Evolutionary conservation across 2,113 vertebrate species (phyloP).

Genomic region (Rhadina sibilatrix): DNA sequence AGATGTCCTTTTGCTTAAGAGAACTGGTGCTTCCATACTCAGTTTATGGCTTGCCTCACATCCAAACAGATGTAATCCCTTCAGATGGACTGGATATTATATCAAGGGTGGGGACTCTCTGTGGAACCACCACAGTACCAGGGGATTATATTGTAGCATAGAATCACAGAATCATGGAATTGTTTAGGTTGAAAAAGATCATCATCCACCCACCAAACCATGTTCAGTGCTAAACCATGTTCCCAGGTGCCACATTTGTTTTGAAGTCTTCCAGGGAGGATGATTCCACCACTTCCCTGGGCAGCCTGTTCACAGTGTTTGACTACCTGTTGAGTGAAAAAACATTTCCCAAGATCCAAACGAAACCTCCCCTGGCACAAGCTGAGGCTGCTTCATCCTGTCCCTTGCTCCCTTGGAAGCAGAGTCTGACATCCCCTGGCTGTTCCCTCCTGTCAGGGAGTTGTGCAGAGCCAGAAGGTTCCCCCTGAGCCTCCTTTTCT

Average conservation of each 20-base stretch:
- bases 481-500: not conserved
- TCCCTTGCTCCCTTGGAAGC: not conserved
- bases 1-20: not conserved
- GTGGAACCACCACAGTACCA: not conserved
- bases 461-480: not conserved
- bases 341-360: not conserved
- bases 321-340: not conserved
- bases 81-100: not conserved
- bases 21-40: not conserved
- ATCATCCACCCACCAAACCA: not conserved
- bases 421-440: fast-evolving
- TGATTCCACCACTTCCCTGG: not conserved
- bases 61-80: not conserved
- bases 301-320: not conserved
- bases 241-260: not conserved
- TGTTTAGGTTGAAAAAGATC: not conserved
- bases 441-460: not conserved
- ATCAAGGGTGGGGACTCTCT: not conserved
- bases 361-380: not conserved
- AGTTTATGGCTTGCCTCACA: not conserved
- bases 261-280: not conserved
- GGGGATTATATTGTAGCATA: not conserved
- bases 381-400: fast-evolving
- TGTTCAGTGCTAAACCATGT: not conserved
- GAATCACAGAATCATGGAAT: no score